Conservation (phyloP, 2,797 vertebrate species). For the Chiroxiphia lanceolata region DNA sequence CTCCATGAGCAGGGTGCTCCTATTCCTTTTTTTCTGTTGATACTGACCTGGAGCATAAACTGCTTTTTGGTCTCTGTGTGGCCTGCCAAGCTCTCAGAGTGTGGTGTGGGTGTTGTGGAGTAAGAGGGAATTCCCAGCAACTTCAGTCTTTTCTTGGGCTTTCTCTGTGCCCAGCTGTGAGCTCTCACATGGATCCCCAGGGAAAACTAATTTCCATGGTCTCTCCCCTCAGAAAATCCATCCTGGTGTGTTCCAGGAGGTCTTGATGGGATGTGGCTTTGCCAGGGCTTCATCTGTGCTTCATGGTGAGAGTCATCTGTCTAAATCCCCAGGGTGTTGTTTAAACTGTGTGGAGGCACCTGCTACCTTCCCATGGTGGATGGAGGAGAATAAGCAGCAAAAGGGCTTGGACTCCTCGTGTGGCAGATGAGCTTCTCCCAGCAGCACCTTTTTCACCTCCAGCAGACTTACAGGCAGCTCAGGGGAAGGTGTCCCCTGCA, state of each 20-base stretch:
- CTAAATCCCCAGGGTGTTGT: neutral
- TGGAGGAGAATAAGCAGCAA: neutral
- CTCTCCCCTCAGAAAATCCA: neutral
- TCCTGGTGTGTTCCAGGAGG: neutral
- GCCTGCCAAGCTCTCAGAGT: neutral
- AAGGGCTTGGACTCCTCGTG: neutral
- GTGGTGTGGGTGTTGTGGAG: neutral
- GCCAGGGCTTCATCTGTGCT: neutral
- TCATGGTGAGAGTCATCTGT: neutral
- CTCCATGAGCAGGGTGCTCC: neutral
- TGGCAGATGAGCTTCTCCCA: neutral
- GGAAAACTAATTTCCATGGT: neutral
- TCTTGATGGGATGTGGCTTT: neutral
- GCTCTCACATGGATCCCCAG: neutral
- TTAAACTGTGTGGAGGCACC: neutral
- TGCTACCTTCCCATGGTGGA: neutral
- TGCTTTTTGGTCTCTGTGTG: neutral
- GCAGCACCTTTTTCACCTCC: neutral
- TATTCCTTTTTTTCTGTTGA: neutral
- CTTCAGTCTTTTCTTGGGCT: neutral
- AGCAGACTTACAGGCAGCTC: neutral
- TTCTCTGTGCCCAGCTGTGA: neutral
- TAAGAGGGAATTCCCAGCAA: neutral
- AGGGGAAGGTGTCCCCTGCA: neutral
- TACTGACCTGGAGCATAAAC: neutral